phyloP scores from a whole-genome alignment of 2,888 invertebrate genomes.

The Caprella mutica region DNA sequence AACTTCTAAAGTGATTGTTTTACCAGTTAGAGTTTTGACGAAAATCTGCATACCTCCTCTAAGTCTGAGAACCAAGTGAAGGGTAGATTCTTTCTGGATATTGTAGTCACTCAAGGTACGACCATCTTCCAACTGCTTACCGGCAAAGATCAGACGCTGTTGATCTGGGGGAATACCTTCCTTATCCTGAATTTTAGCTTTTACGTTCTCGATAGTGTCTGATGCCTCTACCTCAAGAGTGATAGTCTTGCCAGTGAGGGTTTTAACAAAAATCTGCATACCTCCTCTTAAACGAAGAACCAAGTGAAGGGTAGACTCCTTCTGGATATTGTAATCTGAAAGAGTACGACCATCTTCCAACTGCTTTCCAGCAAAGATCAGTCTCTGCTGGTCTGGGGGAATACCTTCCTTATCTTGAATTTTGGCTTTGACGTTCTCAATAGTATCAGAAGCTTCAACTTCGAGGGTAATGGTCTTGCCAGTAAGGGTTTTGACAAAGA shows the following conservation, averaged over 20 bases:
- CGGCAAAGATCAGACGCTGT: conserved; percentile 60
- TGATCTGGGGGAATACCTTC: conserved; percentile 81
- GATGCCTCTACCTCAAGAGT: conserved; percentile 72
- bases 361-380: conserved; percentile 54
- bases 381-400: conserved; percentile 77
- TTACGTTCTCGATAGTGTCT: conserved; percentile 85
- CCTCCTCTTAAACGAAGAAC: conserved; percentile 89
- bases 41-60: conserved; percentile 98
- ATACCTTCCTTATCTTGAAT: conserved; percentile 83
- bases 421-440: conserved; percentile 89
- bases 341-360: conserved; percentile 51
- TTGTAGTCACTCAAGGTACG: conserved; percentile 52
- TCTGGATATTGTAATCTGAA: conserved; percentile 54
- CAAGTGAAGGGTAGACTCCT: conserved; percentile 84
- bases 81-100: conserved; percentile 70
- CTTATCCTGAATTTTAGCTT: conserved; percentile 82
- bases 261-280: conserved; percentile 97
- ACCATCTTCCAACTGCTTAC: conserved; percentile 53
- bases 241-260: conserved; percentile 78
- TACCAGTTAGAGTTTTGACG: conserved; percentile 85
- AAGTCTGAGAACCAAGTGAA: conserved; percentile 85
- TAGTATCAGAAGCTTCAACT: conserved; percentile 79
- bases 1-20: conserved; percentile 69
- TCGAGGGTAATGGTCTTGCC: conserved; percentile 69
- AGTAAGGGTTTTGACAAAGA: conserved; percentile 88